Evolutionary conservation across 2,888 invertebrate species (phyloP).

Genomic region (Hydropsyche betteni): DNA sequence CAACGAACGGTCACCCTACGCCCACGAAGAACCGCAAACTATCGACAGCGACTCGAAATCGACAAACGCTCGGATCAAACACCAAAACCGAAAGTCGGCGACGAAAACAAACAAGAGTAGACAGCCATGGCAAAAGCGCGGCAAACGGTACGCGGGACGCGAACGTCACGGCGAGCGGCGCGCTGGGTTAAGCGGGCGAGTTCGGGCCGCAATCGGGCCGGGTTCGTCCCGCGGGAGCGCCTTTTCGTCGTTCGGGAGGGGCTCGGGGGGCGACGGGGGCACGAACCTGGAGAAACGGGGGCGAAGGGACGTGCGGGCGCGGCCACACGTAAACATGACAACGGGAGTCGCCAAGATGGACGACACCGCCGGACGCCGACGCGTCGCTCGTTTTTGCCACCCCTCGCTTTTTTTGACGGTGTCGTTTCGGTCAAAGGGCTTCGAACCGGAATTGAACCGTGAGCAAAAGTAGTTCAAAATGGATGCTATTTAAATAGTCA

Average conservation of each 20-base stretch:
- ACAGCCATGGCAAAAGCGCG: conserved; percentile 2
- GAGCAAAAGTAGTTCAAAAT: too few relatives aligned
- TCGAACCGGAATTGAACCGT: too few relatives aligned
- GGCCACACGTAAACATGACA: conserved; percentile 26
- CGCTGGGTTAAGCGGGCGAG: too few relatives aligned
- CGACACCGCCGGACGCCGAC: not conserved
- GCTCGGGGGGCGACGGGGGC: not conserved
- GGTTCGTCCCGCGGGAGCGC: too few relatives aligned
- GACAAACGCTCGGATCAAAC: too few relatives aligned
- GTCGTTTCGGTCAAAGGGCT: too few relatives aligned
- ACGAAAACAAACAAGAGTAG: not conserved
- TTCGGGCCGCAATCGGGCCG: not conserved
- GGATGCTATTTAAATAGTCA: too few relatives aligned
- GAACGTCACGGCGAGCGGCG: too few relatives aligned
- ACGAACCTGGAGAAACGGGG: not conserved
- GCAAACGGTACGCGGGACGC: conserved; percentile 4
- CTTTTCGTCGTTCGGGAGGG: too few relatives aligned
- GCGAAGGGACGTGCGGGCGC: not conserved
- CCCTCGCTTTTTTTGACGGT: not conserved
- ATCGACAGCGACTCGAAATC: not conserved
- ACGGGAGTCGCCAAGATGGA: conserved; percentile 18
- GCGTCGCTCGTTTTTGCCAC: not conserved
- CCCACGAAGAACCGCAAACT: not conserved
- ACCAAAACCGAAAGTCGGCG: not conserved
- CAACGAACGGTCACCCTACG: not conserved